Base-by-base conservation (phyloP, 2,888 invertebrate genomes). In the Machimus atricapillus region DNA sequence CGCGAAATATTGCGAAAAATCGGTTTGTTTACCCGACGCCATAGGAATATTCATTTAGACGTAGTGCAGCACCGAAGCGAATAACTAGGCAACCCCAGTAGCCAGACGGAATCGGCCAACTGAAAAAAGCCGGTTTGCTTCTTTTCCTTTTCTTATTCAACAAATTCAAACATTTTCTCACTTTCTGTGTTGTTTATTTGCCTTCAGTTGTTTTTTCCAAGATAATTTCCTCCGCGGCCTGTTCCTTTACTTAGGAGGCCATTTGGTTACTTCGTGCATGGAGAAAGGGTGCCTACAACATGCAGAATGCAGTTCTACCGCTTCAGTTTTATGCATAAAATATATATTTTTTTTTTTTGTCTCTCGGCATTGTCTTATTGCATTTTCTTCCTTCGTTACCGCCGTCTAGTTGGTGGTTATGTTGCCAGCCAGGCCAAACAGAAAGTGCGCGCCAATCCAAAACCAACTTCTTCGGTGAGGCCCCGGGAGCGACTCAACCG, bases 341-440 rank as follows among this genome's bases (percentile, higher is more conserved):
- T n/a, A n/a, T n/a, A n/a, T n/a, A n/a, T n/a, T n/a, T n/a, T n/a
- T n/a, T n/a, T 14, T 66, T 23, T 66, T 66, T 66, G 23, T 66
- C 27, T 66, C 23, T 66, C 66, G 66, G 66, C 66, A 66, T 78
- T 78, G 43, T 78, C 23, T 78, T 78, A 43, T 78, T 78, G 78
- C 78, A 78, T 78, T 78, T 78, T 78, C 78, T 37, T 76, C 78
- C 19, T 78, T 78, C 78, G 37, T 37, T 78, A 43, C 78, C 23
- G 78, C 78, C 66, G 46, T 40, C 40, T 76, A 34, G 66, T 12
- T 52, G 66, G 66, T 27, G 66, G 27, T 66, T 66, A 66, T 19
- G 12, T 19, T 66, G 27, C 66, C 66, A 66, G 66, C 66, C 66
- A 9, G 12, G 66, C 27, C 66, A 66, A 66, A 66, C 66, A 66